Evolutionary conservation across 2,797 vertebrate species (phyloP).

Genomic region (Cossypha dichroa): DNA sequence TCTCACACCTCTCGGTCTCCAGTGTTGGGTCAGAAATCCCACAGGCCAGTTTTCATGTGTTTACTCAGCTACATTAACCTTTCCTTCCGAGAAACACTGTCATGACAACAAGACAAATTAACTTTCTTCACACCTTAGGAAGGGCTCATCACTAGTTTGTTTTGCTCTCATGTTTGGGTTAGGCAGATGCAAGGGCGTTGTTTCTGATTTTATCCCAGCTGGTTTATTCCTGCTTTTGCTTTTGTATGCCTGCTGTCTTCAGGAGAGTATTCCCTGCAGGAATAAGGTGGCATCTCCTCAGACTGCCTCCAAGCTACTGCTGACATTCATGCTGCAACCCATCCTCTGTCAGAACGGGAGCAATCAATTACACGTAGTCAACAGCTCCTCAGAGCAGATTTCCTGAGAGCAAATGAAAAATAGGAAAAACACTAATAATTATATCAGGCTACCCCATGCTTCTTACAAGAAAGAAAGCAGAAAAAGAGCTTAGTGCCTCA

Average conservation of each 20-base stretch:
- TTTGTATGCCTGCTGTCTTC: neutral
- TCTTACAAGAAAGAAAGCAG: neutral
- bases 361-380: constrained; percentile 6
- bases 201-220: constrained; percentile 35
- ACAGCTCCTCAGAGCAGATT: neutral
- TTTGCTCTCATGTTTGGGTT: constrained; percentile 7
- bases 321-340: constrained; percentile 41
- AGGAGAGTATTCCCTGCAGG: neutral
- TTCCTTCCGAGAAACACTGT: neutral
- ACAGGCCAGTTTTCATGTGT: neutral
- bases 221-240: constrained; percentile 6
- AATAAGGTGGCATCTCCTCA: constrained; percentile 36
- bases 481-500: neutral
- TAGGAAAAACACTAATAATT: neutral
- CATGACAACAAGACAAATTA: neutral
- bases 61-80: neutral
- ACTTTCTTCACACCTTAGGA: neutral
- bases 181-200: neutral
- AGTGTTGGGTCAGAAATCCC: neutral
- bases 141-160: neutral
- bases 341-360: neutral
- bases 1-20: neutral
- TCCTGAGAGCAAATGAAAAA: neutral
- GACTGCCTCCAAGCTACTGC: neutral
- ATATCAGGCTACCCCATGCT: neutral